Conservation (phyloP, 2,888 invertebrate species). For the Tolmerus cingulatus region DNA sequence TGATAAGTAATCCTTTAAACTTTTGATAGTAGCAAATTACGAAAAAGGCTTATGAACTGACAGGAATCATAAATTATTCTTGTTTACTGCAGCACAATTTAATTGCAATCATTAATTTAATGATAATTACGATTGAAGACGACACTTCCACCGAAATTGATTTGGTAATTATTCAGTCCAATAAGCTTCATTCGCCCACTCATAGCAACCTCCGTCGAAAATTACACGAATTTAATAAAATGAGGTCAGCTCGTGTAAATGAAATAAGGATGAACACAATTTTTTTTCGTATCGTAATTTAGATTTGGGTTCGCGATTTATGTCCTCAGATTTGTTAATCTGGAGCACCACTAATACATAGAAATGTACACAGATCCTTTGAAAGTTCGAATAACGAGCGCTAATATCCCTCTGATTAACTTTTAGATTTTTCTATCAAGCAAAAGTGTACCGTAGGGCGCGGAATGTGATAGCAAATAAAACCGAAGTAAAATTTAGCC, state of each 20-base stretch:
- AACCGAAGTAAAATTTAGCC: neutral
- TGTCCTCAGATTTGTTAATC: neutral
- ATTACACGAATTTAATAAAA: neutral
- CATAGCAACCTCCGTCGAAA: neutral
- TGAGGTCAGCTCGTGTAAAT: neutral
- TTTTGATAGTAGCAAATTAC: neutral
- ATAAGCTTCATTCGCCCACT: neutral
- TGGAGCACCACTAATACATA: neutral
- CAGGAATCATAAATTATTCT: neutral
- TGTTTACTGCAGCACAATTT: neutral
- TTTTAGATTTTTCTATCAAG: neutral
- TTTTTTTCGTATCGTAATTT: neutral
- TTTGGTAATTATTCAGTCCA: neutral
- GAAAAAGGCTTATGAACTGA: neutral
- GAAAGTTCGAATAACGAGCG: neutral
- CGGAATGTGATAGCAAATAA: neutral
- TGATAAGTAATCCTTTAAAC: neutral
- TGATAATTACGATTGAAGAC: neutral
- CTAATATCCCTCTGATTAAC: neutral
- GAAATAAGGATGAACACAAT: neutral
- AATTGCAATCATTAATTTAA: neutral
- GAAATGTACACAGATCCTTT: neutral
- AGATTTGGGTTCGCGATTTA: neutral
- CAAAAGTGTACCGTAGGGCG: neutral
- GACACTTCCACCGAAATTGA: neutral